These are phyloP conservation scores for Periophthalmus modestus DNA, from an alignment of 2,113 vertebrate genomes.

Conservation along the genomic window DNA sequence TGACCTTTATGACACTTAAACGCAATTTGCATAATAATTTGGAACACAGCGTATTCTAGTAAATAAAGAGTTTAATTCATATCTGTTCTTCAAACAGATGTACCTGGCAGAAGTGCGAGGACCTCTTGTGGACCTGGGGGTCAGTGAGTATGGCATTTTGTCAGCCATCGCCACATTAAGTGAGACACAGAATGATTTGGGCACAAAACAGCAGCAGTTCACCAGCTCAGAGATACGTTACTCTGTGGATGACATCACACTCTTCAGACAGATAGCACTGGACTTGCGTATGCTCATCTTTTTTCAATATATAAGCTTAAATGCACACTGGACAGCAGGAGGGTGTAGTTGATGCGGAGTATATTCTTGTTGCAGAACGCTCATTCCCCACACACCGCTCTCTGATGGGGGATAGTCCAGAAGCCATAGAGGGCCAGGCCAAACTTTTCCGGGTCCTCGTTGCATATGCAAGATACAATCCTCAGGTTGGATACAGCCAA, in stretches of 20 bases:
- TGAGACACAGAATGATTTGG: slow-evolving; percentile 67
- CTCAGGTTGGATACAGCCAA: slow-evolving; percentile 75
- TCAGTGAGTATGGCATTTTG: slow-evolving; percentile 75
- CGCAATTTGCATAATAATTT: no score
- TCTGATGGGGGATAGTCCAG: slow-evolving; percentile 76
- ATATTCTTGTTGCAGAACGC: slow-evolving; percentile 52
- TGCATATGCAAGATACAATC: slow-evolving; percentile 72
- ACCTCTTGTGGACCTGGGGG: slow-evolving; percentile 70
- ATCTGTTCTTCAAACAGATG: slow-evolving; percentile 39
- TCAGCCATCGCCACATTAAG: slow-evolving; percentile 68
- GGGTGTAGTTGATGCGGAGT: neutral
- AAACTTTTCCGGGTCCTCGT: slow-evolving; percentile 77
- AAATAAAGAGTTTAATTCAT: neutral
- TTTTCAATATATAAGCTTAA: neutral
- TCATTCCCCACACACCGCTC: slow-evolving; percentile 78
- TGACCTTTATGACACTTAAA: no score
- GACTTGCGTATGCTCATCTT: slow-evolving; percentile 71
- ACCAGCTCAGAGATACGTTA: slow-evolving; percentile 22
- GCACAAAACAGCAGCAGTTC: slow-evolving; percentile 23
- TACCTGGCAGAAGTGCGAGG: slow-evolving; percentile 69
- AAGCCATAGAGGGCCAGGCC: slow-evolving; percentile 78
- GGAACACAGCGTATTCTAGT: no score
- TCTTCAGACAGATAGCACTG: slow-evolving; percentile 74
- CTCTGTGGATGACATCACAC: slow-evolving; percentile 56
- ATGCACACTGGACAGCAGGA: neutral